Evolutionary conservation across 2,113 vertebrate genomes (phyloP), one percentile per base, ranked within the genome.

Genomic region (Leptodactylus fuscus): DNA sequence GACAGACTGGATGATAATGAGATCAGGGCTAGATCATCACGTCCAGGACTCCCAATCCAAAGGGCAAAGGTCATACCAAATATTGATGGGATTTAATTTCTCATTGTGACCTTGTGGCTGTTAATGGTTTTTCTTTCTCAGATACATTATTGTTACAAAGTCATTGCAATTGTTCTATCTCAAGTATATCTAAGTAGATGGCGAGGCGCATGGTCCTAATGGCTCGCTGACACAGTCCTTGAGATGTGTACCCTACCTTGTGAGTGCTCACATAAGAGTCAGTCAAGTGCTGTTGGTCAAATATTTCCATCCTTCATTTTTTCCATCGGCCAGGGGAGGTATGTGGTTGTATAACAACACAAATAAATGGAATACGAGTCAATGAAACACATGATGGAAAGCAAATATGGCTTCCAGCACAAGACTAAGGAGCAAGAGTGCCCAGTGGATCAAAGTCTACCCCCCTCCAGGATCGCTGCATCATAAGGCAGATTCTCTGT

Each of bases 221-320:
- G 36, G 48, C 20, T 22, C 5, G 32, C 46, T 20, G 75, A 78
- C 49, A 78, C 15, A 51, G 75, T 32, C 5, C 32, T 36, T 20
- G 32, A 53, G 51, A 32, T n/a, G 75, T 78, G 49, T 78, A 78
- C 48, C 18, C 55, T 55, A 18, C 29, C n/a, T 8, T 12, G 32
- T n/a, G 29, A 78, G 75, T 78, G 75, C 48, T 34, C 36, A 20
- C 29, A 36, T 36, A 55, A n/a, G 75, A 55, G 12, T 36, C 20
- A 22, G 10, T 51, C 8, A 55, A 78, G 75, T 78, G 49, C 49
- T 78, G 48, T 55, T 78, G 49, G 55, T 55, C 75, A 78, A 77
- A 77, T 29, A 77, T 49, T 51, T 77, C 29, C 3, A 20, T 46
- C 49, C 49, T 1, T 15, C 4, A 16, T 46, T 74, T 60, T 60